phyloP scores from a whole-genome alignment of 2,797 vertebrate species.

The Enteromius trimaculatus region DNA sequence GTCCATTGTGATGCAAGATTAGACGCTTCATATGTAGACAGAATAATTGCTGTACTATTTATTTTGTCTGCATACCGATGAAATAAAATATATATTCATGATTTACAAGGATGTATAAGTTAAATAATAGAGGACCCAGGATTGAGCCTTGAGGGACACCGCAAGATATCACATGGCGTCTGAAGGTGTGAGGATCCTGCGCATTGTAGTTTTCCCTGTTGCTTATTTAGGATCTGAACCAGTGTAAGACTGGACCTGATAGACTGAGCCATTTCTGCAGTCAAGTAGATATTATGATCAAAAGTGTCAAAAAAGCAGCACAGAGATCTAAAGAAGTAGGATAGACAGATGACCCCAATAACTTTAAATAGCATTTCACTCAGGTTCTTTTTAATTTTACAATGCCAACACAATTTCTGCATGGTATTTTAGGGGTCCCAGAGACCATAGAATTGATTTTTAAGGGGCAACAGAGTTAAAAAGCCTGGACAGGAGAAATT shows the following conservation, averaged over 20 bases:
- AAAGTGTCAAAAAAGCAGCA: neutral
- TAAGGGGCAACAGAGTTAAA: slow-evolving; percentile 5
- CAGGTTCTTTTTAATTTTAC: neutral
- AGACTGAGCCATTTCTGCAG: neutral
- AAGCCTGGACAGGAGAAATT: neutral
- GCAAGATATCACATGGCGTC: neutral
- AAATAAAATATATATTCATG: neutral
- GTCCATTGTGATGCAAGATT: neutral
- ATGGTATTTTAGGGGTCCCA: neutral
- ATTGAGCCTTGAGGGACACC: slow-evolving; percentile 3
- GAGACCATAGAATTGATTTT: neutral
- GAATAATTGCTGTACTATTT: neutral
- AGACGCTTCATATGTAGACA: neutral
- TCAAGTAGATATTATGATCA: neutral
- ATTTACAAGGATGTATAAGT: neutral
- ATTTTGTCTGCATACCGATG: neutral
- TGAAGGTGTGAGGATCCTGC: neutral
- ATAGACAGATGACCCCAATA: neutral
- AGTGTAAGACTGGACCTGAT: neutral
- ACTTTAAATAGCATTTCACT: neutral
- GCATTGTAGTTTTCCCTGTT: neutral
- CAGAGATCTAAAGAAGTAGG: neutral
- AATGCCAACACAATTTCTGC: neutral
- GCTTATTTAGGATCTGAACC: neutral
- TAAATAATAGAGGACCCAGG: neutral